Evolutionary conservation across 2,888 invertebrate genomes (phyloP).

Genomic region (Thymelicus sylvestris): DNA sequence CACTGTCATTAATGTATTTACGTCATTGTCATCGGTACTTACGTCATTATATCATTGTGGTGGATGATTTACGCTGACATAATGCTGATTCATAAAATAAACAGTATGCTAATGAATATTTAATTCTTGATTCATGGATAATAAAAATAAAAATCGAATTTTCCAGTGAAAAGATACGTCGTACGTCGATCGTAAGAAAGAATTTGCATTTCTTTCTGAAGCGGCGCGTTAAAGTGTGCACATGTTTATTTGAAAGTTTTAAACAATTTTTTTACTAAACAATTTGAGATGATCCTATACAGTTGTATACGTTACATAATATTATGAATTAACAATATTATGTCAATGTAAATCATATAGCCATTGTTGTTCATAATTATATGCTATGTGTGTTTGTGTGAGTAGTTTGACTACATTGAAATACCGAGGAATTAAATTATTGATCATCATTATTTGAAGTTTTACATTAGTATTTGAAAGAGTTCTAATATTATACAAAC

Average conservation of each 20-base stretch:
- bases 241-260: no score
- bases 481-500: no score
- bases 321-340: neutral
- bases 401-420: neutral
- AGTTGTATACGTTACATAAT: neutral
- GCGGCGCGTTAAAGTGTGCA: no score
- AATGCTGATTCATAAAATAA: neutral
- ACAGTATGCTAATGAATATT: no score
- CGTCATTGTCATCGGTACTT: neutral
- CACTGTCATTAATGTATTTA: conserved; percentile 15
- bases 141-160: no score
- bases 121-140: no score
- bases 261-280: no score
- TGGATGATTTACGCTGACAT: conserved; percentile 9
- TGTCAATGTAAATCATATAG: conserved; percentile 6
- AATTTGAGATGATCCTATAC: neutral
- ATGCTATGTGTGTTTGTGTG: conserved; percentile 13
- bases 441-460: neutral
- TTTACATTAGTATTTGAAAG: no score
- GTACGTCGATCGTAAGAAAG: no score
- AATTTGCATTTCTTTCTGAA: no score
- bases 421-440: neutral
- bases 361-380: conserved; percentile 3
- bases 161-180: no score
- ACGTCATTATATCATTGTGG: neutral